A percentile compares a stretch with the other conserved stretches of the same genome.
These are phyloP conservation scores for Drosophila chauvacae DNA, from an alignment of 1,140 invertebrate species.

Conservation along the genomic window DNA sequence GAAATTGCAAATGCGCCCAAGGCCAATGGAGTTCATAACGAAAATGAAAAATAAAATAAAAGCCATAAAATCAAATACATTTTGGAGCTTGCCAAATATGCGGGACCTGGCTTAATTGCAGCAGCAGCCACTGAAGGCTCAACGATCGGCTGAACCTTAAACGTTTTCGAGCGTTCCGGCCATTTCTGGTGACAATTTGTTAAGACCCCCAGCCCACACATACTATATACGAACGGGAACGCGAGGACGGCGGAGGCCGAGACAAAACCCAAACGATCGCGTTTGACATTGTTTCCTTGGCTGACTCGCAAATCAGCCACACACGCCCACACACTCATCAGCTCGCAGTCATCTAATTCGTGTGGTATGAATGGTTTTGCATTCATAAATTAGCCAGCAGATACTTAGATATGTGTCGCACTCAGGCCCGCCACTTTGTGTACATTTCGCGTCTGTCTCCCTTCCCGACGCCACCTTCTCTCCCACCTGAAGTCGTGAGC, in stretches of 20 bases:
- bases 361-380: conserved; percentile 75
- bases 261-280: conserved; percentile 34
- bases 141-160: conserved; percentile 50
- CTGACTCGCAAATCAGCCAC: conserved; percentile 14
- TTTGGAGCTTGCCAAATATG: conserved; percentile 66
- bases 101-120: conserved; percentile 69
- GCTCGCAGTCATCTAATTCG: conserved; percentile 70
- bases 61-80: conserved; percentile 62
- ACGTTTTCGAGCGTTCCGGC: conserved; percentile 36
- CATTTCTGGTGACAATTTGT: conserved; percentile 50
- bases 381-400: conserved; percentile 77
- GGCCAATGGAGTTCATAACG: conserved; percentile 66
- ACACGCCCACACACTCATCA: conserved; percentile 56
- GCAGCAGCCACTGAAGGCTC: conserved; percentile 29
- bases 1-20: conserved; percentile 65
- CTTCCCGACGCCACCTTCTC: neutral
- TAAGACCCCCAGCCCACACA: conserved; percentile 53
- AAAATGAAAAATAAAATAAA: conserved; percentile 42
- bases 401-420: conserved; percentile 62
- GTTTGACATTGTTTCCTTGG: conserved; percentile 65
- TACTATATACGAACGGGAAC: conserved; percentile 12
- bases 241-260: conserved; percentile 9
- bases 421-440: conserved; percentile 17
- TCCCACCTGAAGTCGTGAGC: conserved; percentile 61
- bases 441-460: conserved; percentile 7